Conservation (phyloP, 2,113 vertebrate species). For the Pelobates fuscus region DNA sequence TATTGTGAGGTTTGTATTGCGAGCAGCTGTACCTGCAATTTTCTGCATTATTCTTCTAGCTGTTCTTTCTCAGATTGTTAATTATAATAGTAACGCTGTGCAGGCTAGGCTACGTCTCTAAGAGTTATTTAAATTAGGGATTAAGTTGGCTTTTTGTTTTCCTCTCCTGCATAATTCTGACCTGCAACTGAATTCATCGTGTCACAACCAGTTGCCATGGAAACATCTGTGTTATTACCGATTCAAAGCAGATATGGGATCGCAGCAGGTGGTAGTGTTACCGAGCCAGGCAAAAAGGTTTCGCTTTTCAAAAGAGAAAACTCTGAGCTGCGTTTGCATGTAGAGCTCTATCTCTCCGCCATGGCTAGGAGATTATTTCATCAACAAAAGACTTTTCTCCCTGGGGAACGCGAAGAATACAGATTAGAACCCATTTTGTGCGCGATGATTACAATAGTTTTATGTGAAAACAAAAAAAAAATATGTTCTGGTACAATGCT, state of each 20-base stretch:
- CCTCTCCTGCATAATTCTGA: constrained; percentile 19
- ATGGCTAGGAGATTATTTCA: background rate
- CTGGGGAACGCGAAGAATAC: background rate
- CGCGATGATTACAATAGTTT: no score
- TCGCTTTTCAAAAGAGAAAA: constrained; percentile 14
- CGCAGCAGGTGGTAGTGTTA: constrained; percentile 32
- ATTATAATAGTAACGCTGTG: constrained; percentile 6
- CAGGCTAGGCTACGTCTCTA: background rate
- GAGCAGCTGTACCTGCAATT: no score
- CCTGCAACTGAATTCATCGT: constrained; percentile 26
- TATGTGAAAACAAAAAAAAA: no score
- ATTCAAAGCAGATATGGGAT: constrained; percentile 20
- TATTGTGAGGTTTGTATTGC: no score
- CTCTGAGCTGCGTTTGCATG: background rate
- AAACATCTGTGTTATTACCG: constrained; percentile 27
- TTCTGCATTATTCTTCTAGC: no score
- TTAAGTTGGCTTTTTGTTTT: constrained; percentile 30
- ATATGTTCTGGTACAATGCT: no score
- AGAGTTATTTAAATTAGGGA: constrained; percentile 42
- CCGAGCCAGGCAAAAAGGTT: constrained; percentile 28
- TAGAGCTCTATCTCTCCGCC: background rate
- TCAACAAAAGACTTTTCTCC: background rate
- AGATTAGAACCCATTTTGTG: background rate
- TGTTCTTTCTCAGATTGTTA: background rate
- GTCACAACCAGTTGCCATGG: constrained; percentile 29